phyloP scores from a whole-genome alignment of 2,888 invertebrate genomes.

The Aquatica leii region DNA sequence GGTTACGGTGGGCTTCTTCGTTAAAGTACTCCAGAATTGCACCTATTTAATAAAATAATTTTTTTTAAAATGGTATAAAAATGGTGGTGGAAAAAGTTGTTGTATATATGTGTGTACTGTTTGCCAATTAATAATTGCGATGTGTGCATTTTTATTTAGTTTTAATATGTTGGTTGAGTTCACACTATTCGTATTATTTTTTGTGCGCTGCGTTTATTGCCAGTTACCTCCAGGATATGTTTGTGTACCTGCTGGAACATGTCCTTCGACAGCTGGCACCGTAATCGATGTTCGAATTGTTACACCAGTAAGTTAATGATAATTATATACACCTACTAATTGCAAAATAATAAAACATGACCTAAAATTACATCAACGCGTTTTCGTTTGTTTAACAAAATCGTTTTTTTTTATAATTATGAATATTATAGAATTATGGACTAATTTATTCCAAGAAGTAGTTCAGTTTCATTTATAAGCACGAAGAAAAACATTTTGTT shows the following conservation, averaged over 20 bases:
- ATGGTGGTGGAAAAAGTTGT: slow-evolving; percentile 14
- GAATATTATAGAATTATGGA: too few species aligned
- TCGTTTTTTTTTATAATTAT: too few species aligned
- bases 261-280: slow-evolving; percentile 42
- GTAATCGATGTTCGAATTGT: slow-evolving; percentile 54
- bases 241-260: slow-evolving; percentile 51
- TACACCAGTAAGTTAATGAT: slow-evolving; percentile 42
- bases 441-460: too few species aligned
- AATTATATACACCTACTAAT: too few species aligned
- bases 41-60: slow-evolving; percentile 19
- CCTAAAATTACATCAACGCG: too few species aligned
- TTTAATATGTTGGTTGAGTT: slow-evolving; percentile 14
- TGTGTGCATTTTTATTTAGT: neutral
- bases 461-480: too few species aligned
- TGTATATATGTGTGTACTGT: slow-evolving; percentile 4
- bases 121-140: slow-evolving; percentile 12
- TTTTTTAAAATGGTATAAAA: slow-evolving; percentile 1
- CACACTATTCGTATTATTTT: slow-evolving; percentile 3
- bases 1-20: slow-evolving; percentile 24
- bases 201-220: slow-evolving; percentile 6
- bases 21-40: slow-evolving; percentile 20
- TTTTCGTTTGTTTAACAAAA: too few species aligned
- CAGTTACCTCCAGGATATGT: slow-evolving; percentile 41
- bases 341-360: too few species aligned
- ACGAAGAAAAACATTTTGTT: too few species aligned